Percentiles rank a stretch among this genome's conserved stretches.
phyloP scores from a whole-genome alignment of 2,888 invertebrate species.

The Steinernema scapterisci region DNA sequence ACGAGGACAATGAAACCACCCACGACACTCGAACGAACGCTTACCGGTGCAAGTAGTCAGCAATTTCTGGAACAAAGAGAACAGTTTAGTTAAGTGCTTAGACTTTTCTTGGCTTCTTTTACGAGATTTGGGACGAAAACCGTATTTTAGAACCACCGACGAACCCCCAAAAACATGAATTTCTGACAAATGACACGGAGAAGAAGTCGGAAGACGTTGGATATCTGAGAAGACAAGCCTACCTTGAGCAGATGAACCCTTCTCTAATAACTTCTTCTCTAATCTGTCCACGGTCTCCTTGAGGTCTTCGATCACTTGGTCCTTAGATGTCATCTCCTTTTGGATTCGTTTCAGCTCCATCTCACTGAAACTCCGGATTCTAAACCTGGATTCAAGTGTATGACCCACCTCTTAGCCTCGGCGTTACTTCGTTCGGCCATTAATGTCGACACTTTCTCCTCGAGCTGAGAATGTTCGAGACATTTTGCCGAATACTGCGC shows the following conservation, averaged over 20 bases:
- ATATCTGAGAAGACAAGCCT: neutral
- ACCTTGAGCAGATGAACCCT: constrained; percentile 17
- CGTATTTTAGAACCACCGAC: too few species aligned
- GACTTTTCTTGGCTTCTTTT: too few species aligned
- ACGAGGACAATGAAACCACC: neutral
- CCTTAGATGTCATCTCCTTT: constrained; percentile 43
- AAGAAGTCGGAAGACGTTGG: neutral
- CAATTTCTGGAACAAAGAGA: constrained; percentile 27
- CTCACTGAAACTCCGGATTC: constrained; percentile 35
- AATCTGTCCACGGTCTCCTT: constrained; percentile 35
- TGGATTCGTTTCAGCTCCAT: constrained; percentile 40
- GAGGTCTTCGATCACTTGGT: constrained; percentile 40
- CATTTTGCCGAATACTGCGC: constrained; percentile 65
- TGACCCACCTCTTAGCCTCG: constrained; percentile 6
- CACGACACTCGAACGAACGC: constrained; percentile 24
- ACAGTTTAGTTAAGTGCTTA: constrained; percentile 18
- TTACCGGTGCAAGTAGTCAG: constrained; percentile 32
- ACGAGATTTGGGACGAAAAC: too few species aligned
- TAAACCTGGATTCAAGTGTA: neutral
- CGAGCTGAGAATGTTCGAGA: constrained; percentile 64
- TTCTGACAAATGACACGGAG: neutral
- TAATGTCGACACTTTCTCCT: constrained; percentile 53
- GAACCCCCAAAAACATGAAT: too few species aligned
- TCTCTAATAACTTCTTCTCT: constrained; percentile 37
- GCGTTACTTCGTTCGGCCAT: constrained; percentile 34